These are phyloP conservation scores for Danaus chrysippus DNA, from an alignment of 2,888 invertebrate species.

Conservation along the genomic window DNA sequence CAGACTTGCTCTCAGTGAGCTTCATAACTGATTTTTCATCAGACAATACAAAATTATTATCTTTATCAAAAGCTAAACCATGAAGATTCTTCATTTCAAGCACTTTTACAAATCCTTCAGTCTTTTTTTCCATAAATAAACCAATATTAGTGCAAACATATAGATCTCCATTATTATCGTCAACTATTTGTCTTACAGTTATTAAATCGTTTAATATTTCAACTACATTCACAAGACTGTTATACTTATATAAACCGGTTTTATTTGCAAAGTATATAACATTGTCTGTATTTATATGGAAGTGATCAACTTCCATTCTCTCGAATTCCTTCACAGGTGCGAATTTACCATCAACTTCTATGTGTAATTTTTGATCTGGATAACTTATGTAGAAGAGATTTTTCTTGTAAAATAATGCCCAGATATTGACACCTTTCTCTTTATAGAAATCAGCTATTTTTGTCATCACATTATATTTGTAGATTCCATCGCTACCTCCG, in stretches of 20 bases:
- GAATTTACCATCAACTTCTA: constrained; percentile 54
- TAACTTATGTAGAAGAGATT: constrained; percentile 60
- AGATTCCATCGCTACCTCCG: constrained; percentile 62
- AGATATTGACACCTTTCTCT: constrained; percentile 54
- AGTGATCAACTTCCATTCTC: constrained; percentile 52
- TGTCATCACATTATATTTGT: constrained; percentile 54
- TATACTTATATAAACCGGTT: constrained; percentile 50
- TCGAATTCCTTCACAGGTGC: constrained; percentile 53
- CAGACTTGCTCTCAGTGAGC: constrained; percentile 40
- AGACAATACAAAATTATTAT: constrained; percentile 55
- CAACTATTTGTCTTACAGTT: constrained; percentile 53
- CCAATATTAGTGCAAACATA: constrained; percentile 57
- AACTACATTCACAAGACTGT: constrained; percentile 35
- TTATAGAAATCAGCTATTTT: constrained; percentile 53
- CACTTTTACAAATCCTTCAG: constrained; percentile 43
- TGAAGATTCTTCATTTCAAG: constrained; percentile 46
- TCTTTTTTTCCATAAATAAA: constrained; percentile 36
- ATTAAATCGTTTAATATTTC: constrained; percentile 45
- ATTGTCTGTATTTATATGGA: constrained; percentile 43
- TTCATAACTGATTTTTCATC: constrained; percentile 50
- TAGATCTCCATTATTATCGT: constrained; percentile 51
- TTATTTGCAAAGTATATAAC: constrained; percentile 54
- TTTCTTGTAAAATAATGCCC: constrained; percentile 50
- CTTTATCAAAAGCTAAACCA: constrained; percentile 55
- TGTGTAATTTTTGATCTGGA: constrained; percentile 54